Conservation (phyloP, 1,140 invertebrate species). For the Zaprionus davidi region DNA sequence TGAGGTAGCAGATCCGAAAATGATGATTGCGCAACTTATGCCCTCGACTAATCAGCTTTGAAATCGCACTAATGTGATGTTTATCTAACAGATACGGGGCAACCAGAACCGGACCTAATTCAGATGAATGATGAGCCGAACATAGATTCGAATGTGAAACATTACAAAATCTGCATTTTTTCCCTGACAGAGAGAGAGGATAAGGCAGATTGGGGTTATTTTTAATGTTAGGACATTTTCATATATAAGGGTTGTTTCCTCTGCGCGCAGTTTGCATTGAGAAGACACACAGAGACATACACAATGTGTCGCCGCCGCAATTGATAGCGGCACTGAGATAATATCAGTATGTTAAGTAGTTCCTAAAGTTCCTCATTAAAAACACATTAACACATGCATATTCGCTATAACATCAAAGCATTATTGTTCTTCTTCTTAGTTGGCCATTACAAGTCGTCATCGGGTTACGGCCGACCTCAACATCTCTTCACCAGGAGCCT, state of each 20-base stretch:
- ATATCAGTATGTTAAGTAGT: slow-evolving; percentile 39
- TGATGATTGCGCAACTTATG: slow-evolving; percentile 53
- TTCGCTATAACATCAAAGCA: background rate
- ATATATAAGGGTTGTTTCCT: slow-evolving; percentile 26
- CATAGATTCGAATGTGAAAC: slow-evolving; percentile 33
- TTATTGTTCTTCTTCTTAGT: background rate
- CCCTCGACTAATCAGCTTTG: slow-evolving; percentile 62
- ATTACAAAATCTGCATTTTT: slow-evolving; percentile 57
- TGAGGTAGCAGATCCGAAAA: slow-evolving; percentile 35
- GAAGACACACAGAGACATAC: background rate
- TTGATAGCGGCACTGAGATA: slow-evolving; percentile 41
- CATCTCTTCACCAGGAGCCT: no score
- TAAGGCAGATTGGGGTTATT: slow-evolving; percentile 4
- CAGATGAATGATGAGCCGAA: slow-evolving; percentile 32
- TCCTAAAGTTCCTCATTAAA: slow-evolving; percentile 54
- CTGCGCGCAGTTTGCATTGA: background rate
- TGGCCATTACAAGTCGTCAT: no score
- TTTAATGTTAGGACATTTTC: background rate
- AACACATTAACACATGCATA: slow-evolving; percentile 48
- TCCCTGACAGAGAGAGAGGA: background rate
- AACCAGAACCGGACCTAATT: slow-evolving; percentile 29
- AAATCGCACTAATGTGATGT: slow-evolving; percentile 71
- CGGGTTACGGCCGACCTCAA: no score
- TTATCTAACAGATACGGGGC: slow-evolving; percentile 48
- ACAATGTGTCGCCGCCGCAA: slow-evolving; percentile 29